These are phyloP conservation scores for Helleia helle DNA, from an alignment of 2,888 invertebrate species.

Conservation along the genomic window DNA sequence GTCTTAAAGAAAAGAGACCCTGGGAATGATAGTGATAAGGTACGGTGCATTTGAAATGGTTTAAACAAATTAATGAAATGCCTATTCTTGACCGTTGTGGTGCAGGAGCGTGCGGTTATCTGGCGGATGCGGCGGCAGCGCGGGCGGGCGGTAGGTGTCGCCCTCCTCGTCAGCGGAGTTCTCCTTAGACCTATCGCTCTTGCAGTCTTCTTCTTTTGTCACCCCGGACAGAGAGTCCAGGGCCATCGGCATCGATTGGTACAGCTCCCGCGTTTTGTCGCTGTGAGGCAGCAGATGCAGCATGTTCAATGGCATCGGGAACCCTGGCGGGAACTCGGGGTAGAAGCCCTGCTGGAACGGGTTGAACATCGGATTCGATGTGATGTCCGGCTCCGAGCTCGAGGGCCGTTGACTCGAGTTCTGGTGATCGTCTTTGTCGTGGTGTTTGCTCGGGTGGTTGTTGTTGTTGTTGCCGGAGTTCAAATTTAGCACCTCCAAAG, in stretches of 20 bases:
- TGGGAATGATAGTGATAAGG: background rate
- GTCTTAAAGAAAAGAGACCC: background rate
- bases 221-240: conserved; percentile 69
- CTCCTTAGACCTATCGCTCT: conserved; percentile 77
- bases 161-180: conserved; percentile 75
- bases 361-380: conserved; percentile 81
- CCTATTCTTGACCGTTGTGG: conserved; percentile 87
- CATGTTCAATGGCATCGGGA: conserved; percentile 90
- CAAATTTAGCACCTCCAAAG: conserved; percentile 80
- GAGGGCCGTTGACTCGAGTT: conserved; percentile 72
- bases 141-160: conserved; percentile 62
- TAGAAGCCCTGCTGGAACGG: conserved; percentile 87
- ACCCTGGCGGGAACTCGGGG: conserved; percentile 86
- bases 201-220: conserved; percentile 77
- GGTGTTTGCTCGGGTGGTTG: conserved; percentile 70
- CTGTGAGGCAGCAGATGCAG: conserved; percentile 86
- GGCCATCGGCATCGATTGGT: conserved; percentile 70
- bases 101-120: conserved; percentile 79
- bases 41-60: background rate
- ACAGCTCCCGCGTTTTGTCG: conserved; percentile 81
- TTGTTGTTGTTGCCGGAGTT: conserved; percentile 76
- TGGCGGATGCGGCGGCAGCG: conserved; percentile 73
- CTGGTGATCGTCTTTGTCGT: conserved; percentile 69
- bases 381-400: conserved; percentile 78
- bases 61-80: background rate